These are phyloP conservation scores for Amblyornis subalaris DNA, from an alignment of 2,113 vertebrate species.

Conservation along the genomic window DNA sequence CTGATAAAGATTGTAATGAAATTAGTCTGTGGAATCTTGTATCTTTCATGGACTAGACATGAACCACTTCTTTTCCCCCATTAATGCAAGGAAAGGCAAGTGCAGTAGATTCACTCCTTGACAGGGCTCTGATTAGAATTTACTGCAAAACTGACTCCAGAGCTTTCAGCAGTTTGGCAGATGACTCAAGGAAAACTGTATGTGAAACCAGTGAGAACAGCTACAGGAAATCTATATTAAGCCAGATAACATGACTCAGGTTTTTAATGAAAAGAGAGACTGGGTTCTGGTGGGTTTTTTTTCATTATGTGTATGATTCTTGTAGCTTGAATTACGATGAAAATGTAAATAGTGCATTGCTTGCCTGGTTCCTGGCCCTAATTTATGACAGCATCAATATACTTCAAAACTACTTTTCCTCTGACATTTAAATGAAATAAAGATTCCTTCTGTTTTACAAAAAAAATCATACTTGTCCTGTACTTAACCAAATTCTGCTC, in stretches of 20 bases:
- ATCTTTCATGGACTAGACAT: not conserved
- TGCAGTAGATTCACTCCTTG: not conserved
- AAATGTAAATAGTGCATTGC: slow-evolving; percentile 33
- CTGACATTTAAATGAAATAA: slow-evolving; percentile 9
- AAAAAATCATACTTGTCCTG: not conserved
- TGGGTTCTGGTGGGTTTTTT: not conserved
- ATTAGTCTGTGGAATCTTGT: not conserved
- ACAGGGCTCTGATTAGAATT: not conserved
- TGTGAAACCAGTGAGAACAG: not conserved
- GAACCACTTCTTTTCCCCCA: not conserved
- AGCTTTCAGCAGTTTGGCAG: not conserved
- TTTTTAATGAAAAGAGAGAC: not conserved
- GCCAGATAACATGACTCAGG: not conserved
- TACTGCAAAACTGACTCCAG: not conserved
- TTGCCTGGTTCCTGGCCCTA: not conserved
- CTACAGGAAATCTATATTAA: slow-evolving; percentile 18
- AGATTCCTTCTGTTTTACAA: not conserved
- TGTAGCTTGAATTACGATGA: not conserved
- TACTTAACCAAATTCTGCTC: not conserved
- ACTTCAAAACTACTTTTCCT: not conserved
- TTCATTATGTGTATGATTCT: not conserved
- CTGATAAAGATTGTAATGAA: not conserved
- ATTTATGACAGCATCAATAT: slow-evolving; percentile 27
- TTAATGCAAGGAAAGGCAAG: not conserved
- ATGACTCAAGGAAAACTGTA: slow-evolving; percentile 7